Percentiles rank a stretch among this genome's conserved stretches.
Evolutionary conservation across 2,113 vertebrate genomes (phyloP).

Genomic region (Mus pahari): DNA sequence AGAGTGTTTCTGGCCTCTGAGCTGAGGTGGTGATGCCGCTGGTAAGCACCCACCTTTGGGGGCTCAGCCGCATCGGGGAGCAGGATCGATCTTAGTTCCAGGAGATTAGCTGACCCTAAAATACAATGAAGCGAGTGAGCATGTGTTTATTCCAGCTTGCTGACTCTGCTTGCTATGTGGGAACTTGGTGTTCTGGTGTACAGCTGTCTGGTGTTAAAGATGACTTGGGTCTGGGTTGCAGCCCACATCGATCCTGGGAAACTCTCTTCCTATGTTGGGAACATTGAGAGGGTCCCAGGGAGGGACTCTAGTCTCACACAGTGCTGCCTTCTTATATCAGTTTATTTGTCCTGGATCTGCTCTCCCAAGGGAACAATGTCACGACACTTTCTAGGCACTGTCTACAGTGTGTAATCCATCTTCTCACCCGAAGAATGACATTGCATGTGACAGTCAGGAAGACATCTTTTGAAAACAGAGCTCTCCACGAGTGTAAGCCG

Average conservation of each 20-base stretch:
- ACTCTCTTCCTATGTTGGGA: not conserved
- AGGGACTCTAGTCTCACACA: not conserved
- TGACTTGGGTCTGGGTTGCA: not conserved
- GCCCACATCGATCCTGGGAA: too few species aligned
- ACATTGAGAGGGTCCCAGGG: fast-evolving
- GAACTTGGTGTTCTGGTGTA: not conserved
- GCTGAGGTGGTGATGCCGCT: not conserved
- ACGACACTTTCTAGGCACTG: not conserved
- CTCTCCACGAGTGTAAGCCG: not conserved
- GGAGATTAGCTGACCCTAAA: not conserved
- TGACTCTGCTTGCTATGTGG: not conserved
- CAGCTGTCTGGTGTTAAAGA: not conserved
- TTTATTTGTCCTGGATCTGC: not conserved
- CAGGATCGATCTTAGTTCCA: not conserved
- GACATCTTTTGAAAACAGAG: slow-evolving; percentile 40
- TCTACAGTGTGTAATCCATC: not conserved
- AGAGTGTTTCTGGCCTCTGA: not conserved
- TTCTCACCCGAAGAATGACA: not conserved
- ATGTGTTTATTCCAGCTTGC: not conserved
- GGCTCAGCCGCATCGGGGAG: not conserved
- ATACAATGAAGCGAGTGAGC: not conserved
- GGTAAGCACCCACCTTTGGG: not conserved
- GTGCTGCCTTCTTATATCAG: not conserved
- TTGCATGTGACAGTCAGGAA: not conserved
- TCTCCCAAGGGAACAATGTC: not conserved